Evolutionary conservation across 2,888 invertebrate genomes (phyloP).

Genomic region (Gortyna flavago): DNA sequence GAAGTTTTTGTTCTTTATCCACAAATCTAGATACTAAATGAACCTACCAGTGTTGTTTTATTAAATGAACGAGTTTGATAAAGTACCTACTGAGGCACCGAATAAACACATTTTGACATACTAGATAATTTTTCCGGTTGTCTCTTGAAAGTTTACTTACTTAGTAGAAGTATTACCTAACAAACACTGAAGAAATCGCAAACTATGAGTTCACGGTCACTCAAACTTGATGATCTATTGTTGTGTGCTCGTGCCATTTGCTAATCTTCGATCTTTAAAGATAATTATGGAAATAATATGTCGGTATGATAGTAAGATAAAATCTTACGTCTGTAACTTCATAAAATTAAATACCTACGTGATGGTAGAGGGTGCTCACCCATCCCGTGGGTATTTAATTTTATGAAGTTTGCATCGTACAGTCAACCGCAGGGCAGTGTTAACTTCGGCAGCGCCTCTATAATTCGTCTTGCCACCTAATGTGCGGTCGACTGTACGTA

Average conservation of each 20-base stretch:
- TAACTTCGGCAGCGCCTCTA: background rate
- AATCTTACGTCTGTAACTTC: background rate
- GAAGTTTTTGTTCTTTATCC: background rate
- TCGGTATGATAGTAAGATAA: background rate
- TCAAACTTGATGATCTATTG: background rate
- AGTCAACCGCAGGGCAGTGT: background rate
- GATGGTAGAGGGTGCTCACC: too few species aligned
- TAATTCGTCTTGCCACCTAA: background rate
- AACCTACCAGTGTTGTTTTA: background rate
- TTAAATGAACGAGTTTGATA: too few species aligned
- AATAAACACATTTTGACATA: background rate
- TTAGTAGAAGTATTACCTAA: conserved; percentile 3
- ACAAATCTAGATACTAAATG: background rate
- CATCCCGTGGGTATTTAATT: too few species aligned
- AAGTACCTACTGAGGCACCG: background rate
- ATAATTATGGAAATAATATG: background rate
- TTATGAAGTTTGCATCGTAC: too few species aligned
- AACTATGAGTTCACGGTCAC: conserved; percentile 20
- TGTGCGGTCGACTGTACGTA: too few species aligned
- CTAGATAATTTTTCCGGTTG: background rate
- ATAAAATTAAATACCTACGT: background rate
- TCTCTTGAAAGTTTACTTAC: background rate
- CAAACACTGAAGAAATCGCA: conserved; percentile 1
- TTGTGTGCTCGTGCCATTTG: background rate
- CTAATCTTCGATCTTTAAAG: background rate